phyloP scores from a whole-genome alignment of 2,888 invertebrate genomes.

The Euplexia lucipara region DNA sequence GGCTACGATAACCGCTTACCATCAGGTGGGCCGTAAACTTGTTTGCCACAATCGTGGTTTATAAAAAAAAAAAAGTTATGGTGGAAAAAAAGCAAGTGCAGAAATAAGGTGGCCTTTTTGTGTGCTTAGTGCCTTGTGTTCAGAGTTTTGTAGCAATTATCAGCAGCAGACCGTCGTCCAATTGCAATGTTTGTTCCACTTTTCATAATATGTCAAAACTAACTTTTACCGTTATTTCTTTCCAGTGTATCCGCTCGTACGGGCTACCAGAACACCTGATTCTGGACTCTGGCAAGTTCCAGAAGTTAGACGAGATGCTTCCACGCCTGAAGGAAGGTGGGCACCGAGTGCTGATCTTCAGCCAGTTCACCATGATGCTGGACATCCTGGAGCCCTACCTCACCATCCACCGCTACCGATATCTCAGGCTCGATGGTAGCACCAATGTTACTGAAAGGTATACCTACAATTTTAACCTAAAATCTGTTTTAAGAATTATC shows the following conservation, averaged over 20 bases:
- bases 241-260: slow-evolving; percentile 91
- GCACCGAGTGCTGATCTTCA: slow-evolving; percentile 97
- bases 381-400: slow-evolving; percentile 98
- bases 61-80: no score
- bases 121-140: no score
- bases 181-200: no score
- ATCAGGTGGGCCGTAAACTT: no score
- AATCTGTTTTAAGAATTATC: no score
- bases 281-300: slow-evolving; percentile 96
- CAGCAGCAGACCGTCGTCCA: no score
- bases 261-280: slow-evolving; percentile 93
- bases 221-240: neutral
- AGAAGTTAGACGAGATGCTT: slow-evolving; percentile 94
- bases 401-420: slow-evolving; percentile 93
- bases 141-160: no score
- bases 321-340: slow-evolving; percentile 93
- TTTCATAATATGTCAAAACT: neutral
- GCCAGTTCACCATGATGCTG: slow-evolving; percentile 98
- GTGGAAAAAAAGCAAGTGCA: no score
- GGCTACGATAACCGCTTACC: no score
- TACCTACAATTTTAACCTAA: no score
- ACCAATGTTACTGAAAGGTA: slow-evolving; percentile 96
- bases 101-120: no score
- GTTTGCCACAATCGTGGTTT: no score
- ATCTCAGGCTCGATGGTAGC: slow-evolving; percentile 96